Percentiles rank a stretch among this genome's conserved stretches.
Conservation (phyloP, 2,797 vertebrate species). For the Enteromius unitaeniatus region DNA sequence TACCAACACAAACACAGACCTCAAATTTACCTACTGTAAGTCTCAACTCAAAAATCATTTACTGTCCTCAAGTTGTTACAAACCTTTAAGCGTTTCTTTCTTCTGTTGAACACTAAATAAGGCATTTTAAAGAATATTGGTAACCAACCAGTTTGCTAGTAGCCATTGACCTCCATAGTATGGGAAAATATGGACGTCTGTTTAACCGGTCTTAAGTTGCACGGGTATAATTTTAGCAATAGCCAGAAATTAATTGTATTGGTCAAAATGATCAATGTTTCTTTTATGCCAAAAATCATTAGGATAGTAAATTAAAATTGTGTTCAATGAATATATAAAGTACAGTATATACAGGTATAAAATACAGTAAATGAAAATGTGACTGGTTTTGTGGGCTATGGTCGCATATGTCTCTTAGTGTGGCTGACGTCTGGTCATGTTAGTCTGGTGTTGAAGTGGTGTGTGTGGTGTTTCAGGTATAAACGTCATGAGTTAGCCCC, state of each 20-base stretch:
- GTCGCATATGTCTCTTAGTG: neutral
- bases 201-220: too few relatives aligned
- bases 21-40: neutral
- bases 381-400: too few relatives aligned
- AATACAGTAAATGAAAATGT: too few relatives aligned
- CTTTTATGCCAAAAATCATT: too few relatives aligned
- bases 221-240: too few relatives aligned
- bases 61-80: neutral
- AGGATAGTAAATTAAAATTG: too few relatives aligned
- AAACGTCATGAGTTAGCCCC: conserved; percentile 89
- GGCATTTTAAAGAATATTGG: neutral
- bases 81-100: neutral
- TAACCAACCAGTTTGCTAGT: too few relatives aligned
- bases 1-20: neutral
- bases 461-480: conserved; percentile 76
- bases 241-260: too few relatives aligned
- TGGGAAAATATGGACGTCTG: neutral
- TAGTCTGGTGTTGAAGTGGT: neutral
- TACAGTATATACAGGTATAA: too few relatives aligned
- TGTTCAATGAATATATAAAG: too few relatives aligned
- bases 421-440: neutral
- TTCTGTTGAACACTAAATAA: neutral
- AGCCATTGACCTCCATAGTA: neutral
- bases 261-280: too few relatives aligned
- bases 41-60: neutral